Evolutionary conservation across 2,797 vertebrate species (phyloP).

Genomic region (Chrysocyon brachyurus): DNA sequence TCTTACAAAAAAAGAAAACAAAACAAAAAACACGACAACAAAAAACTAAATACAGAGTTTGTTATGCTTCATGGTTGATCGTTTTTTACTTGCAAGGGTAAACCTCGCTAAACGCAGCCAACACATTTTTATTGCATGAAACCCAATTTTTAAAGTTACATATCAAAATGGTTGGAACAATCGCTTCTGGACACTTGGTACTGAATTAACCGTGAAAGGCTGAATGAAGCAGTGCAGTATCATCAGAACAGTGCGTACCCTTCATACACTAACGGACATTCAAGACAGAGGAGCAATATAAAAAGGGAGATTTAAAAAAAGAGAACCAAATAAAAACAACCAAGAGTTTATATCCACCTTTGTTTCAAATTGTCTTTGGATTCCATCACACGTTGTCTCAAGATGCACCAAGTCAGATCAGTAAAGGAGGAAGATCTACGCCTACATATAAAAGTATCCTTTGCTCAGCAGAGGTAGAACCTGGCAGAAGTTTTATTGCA

Average conservation of each 20-base stretch:
- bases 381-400: not conserved
- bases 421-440: not conserved
- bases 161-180: not conserved
- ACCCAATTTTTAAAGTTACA: not conserved
- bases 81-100: not conserved
- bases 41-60: slow-evolving; percentile 50
- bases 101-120: slow-evolving; percentile 26
- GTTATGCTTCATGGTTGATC: not conserved
- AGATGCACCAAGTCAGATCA: not conserved
- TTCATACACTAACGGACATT: not conserved
- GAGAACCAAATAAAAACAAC: not conserved
- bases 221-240: not conserved
- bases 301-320: slow-evolving; percentile 41
- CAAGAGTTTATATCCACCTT: not conserved
- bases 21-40: slow-evolving; percentile 41
- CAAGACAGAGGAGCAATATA: not conserved
- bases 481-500: slow-evolving; percentile 62
- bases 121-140: slow-evolving; percentile 59
- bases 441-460: not conserved
- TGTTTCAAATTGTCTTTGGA: slow-evolving; percentile 34
- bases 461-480: slow-evolving; percentile 74
- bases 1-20: slow-evolving; percentile 60
- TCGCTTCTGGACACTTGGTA: not conserved
- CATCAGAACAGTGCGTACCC: not conserved
- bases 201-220: rapidly evolving